A percentile compares a stretch with the other conserved stretches of the same genome.
Conservation (phyloP, 2,888 invertebrate species). For the Octodonta nipae region DNA sequence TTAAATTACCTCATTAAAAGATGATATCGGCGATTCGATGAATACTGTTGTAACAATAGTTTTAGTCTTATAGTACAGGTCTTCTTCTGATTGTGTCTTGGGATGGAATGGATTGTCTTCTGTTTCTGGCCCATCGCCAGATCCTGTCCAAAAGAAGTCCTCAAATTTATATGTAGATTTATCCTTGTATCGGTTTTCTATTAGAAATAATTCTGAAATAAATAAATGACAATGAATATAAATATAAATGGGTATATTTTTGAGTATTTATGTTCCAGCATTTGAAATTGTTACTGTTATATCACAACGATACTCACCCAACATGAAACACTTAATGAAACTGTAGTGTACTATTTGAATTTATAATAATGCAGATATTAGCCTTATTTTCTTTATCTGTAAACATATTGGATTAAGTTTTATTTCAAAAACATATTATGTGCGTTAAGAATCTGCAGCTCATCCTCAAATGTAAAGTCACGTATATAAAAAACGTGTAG, state of each 20-base stretch:
- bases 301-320: too few species aligned
- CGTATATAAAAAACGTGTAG: too few species aligned
- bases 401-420: too few species aligned
- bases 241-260: constrained; percentile 3
- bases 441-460: too few species aligned
- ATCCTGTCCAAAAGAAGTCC: constrained; percentile 83
- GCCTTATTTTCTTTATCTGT: too few species aligned
- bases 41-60: constrained; percentile 60
- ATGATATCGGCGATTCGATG: constrained; percentile 34
- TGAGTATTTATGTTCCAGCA: not conserved
- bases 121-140: constrained; percentile 60
- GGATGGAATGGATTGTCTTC: constrained; percentile 39
- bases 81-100: too few species aligned
- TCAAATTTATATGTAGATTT: constrained; percentile 46
- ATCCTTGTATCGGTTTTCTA: constrained; percentile 23
- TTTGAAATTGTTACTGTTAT: not conserved
- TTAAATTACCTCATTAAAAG: constrained; percentile 13
- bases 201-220: constrained; percentile 24
- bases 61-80: constrained; percentile 44
- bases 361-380: too few species aligned
- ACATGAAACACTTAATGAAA: too few species aligned
- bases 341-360: too few species aligned
- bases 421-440: too few species aligned
- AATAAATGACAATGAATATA: constrained; percentile 5
- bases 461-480: too few species aligned